These are phyloP conservation scores for Meiosimyza platycephala DNA, from an alignment of 2,888 invertebrate genomes.

Conservation along the genomic window DNA sequence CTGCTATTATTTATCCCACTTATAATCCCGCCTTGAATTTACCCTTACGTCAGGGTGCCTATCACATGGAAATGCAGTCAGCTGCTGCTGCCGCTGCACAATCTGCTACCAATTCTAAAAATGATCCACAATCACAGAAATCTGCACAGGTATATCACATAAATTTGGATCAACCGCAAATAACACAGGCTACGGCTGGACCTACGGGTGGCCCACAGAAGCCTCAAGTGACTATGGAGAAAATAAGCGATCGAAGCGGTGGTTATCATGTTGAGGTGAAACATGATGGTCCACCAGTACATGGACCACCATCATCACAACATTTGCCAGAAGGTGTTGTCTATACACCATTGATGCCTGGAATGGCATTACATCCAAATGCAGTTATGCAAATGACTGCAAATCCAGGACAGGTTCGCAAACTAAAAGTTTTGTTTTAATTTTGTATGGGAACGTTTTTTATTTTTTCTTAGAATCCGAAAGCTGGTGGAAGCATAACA, in stretches of 20 bases:
- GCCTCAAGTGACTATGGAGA: slow-evolving; percentile 66
- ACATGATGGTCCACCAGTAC: slow-evolving; percentile 56
- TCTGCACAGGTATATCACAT: slow-evolving; percentile 64
- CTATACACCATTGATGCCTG: slow-evolving; percentile 61
- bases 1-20: slow-evolving; percentile 59
- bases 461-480: slow-evolving; percentile 71
- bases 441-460: background rate
- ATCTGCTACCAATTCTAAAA: slow-evolving; percentile 53
- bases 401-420: slow-evolving; percentile 54
- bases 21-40: slow-evolving; percentile 59
- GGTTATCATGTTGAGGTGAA: slow-evolving; percentile 66
- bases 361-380: slow-evolving; percentile 63
- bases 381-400: slow-evolving; percentile 61
- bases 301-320: slow-evolving; percentile 55
- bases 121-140: slow-evolving; percentile 59
- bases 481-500: slow-evolving; percentile 85
- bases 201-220: slow-evolving; percentile 54
- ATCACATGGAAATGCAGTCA: slow-evolving; percentile 62
- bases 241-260: slow-evolving; percentile 61
- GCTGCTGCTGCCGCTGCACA: slow-evolving; percentile 44
- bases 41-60: slow-evolving; percentile 60
- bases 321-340: slow-evolving; percentile 63
- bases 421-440: background rate
- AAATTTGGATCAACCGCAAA: slow-evolving; percentile 64
- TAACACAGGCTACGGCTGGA: slow-evolving; percentile 51